phyloP scores from a whole-genome alignment of 2,797 vertebrate species.

The Gambelia wislizenii region DNA sequence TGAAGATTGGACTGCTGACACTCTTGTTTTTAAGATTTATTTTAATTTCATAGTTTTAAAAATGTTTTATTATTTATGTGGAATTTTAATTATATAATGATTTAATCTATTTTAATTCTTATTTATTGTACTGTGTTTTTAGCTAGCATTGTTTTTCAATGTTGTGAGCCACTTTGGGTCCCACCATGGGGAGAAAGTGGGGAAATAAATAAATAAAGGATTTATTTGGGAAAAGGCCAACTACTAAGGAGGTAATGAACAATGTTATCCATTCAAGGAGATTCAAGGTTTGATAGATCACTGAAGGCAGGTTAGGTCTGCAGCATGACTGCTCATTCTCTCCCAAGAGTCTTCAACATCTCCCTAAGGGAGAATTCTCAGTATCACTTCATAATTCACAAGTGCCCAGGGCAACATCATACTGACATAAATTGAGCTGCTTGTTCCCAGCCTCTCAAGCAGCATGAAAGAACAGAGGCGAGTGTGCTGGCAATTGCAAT shows the following conservation, averaged over 20 bases:
- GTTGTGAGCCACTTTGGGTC: too few relatives aligned
- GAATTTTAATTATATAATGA: too few relatives aligned
- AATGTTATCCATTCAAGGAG: background rate
- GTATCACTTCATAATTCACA: background rate
- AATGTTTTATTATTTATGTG: too few relatives aligned
- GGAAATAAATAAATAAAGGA: too few relatives aligned
- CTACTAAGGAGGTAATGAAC: constrained; percentile 1
- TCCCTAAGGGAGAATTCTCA: background rate
- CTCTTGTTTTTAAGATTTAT: too few relatives aligned
- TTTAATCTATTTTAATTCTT: too few relatives aligned
- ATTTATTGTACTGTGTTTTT: too few relatives aligned
- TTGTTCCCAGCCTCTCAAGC: constrained; percentile 11
- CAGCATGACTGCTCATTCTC: background rate
- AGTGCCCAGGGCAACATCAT: background rate
- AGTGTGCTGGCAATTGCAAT: background rate
- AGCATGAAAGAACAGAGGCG: background rate
- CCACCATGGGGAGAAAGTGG: too few relatives aligned
- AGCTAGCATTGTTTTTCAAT: too few relatives aligned
- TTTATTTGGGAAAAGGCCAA: background rate
- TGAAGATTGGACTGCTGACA: too few relatives aligned
- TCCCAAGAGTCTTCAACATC: background rate
- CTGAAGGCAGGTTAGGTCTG: background rate
- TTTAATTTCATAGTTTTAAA: too few relatives aligned
- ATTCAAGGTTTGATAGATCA: constrained; percentile 18
- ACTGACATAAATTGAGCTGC: background rate